Base-by-base conservation (phyloP, 2,888 invertebrate species). In the Agrotis exclamationis region DNA sequence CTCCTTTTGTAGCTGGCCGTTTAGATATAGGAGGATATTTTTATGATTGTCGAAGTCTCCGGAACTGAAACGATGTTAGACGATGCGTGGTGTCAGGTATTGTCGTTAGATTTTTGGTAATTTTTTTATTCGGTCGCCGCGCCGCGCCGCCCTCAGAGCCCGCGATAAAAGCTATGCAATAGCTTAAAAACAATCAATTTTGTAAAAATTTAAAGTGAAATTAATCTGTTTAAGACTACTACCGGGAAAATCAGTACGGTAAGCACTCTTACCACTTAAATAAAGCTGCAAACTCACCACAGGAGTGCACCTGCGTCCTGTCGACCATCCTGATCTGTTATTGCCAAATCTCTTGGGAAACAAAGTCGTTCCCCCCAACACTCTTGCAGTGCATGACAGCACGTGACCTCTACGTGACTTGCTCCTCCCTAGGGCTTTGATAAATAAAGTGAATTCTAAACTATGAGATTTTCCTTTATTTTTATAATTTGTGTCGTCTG, bases 361-460 rank as follows among this genome's bases (percentile, higher is more conserved):
- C 47, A 18, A 77, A 54, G 4, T 54, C 50, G 20, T 33, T 39
- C 54, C 11, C 22, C 44, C 14, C 48, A 70, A 77, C 48, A 77
- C 18, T 48, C 28, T 18, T 20, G 28, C n/a, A 11, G n/a, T 44
- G 13, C 33, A 51, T 13, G 78, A 20, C n/a, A 20, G 28, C 58
- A 70, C 39, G 59, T 70, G 56, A 78, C 50, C n/a, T 28, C 45
- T 60, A 50, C 56, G 16, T 57, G 47, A 24, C 24, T 56, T 28
- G 16, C 3, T 2, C 3, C 14, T 76, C 77, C 56, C 72, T 24
- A 39, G 45, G 18, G 50, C 4, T 24, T 70, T 24, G 53, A 70
- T 59, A 59, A 44, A 70, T 77, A 71, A 59, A 70, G 28, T 48
- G 20, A 59, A 24, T 59, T 54, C 18, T 5, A 5, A 33, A 70